Evolutionary conservation across 2,113 vertebrate genomes (phyloP), one percentile per base, ranked within the genome.

Genomic region (Elaphurus davidianus): DNA sequence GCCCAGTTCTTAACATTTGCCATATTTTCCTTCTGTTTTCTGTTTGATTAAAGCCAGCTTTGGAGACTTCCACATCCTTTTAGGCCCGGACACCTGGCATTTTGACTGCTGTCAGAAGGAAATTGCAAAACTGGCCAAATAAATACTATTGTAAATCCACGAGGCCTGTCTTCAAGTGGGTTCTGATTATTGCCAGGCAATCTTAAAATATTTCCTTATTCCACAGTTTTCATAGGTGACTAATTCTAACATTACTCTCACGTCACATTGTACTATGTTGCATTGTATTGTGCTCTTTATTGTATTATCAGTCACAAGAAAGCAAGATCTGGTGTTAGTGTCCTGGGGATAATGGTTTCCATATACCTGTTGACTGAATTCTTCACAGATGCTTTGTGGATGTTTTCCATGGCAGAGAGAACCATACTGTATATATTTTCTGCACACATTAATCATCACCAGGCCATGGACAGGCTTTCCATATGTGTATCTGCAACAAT

Each of bases 381-480:
- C 98, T 0, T 99, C 98, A 25, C 99, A 99, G 90, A 99, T 97
- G 30, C 17, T 92, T 60, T 81, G 94, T 27, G 89, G 43, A 74
- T 93, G 13, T 59, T 71, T 97, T 0, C n/a, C 81, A 10, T 97
- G 76, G 95, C 99, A 99, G 62, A 0, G 0, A 0, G 1, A 19
- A 2, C 0, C 0, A 8, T 3, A 36, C 6, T 0, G 6, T 28
- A 16, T 6, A 57, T 81, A 96, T 0, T 55, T 98, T 43, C 99
- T 97, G 98, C 98, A 99, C 40, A 98, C 52, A 2, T 90, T 98
- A 40, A 99, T 98, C 28, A 16, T 99, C 83, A 98, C 97, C 0
- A 97, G 89, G 50, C 99, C 98, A 11, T 94, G 95, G 91, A 99
- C 99, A 28, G 99, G 98, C 90, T 99, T 99, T 50, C 99, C 99